Percentiles rank a stretch among this genome's conserved stretches.
Conservation (phyloP, 2,797 vertebrate genomes). For the Oreortyx pictus region DNA sequence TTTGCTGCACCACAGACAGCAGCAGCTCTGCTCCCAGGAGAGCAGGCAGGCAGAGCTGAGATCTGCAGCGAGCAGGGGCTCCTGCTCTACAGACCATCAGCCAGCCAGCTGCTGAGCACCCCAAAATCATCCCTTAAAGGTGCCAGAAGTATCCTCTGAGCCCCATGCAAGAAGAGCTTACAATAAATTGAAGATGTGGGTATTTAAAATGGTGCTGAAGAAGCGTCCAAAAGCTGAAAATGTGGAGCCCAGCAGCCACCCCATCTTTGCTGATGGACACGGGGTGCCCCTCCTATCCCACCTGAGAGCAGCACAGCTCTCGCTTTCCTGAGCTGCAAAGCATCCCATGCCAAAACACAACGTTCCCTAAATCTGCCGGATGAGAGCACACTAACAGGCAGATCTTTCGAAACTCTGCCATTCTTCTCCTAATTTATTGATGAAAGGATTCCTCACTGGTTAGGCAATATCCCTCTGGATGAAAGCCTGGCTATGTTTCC, state of each 20-base stretch:
- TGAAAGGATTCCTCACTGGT: conserved; percentile 57
- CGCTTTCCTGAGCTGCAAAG: background rate
- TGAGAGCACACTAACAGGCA: conserved; percentile 11
- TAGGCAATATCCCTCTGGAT: conserved; percentile 43
- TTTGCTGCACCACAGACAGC: background rate
- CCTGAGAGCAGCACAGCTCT: background rate
- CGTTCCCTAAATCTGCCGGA: background rate
- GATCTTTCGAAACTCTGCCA: conserved; percentile 26
- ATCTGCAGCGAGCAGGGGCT: background rate
- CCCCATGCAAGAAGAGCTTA: background rate
- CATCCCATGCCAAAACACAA: background rate
- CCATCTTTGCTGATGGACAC: background rate
- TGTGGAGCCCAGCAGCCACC: background rate
- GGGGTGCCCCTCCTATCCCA: background rate
- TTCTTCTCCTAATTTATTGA: conserved; percentile 60
- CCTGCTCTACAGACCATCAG: background rate
- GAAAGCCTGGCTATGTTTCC: conserved; percentile 41
- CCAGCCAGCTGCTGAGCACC: background rate
- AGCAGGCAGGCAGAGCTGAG: accelerated
- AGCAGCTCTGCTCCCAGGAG: background rate
- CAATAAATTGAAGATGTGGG: background rate
- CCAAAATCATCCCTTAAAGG: background rate
- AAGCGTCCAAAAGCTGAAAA: background rate
- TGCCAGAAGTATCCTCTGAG: background rate
- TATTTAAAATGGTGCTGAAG: background rate